phyloP scores from a whole-genome alignment of 2,888 invertebrate genomes.

The Leucoma salicis region DNA sequence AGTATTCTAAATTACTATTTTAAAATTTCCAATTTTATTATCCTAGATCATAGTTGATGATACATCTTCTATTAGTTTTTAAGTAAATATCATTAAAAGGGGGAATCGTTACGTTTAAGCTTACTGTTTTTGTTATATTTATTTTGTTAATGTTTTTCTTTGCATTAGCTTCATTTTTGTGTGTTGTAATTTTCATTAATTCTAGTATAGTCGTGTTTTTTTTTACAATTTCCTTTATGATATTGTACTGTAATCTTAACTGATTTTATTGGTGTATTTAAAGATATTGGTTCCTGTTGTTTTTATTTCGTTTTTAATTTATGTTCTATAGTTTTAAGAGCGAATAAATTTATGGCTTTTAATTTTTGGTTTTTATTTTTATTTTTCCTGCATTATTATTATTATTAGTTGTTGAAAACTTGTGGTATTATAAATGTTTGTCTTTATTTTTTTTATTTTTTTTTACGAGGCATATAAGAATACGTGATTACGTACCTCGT shows the following conservation, averaged over 20 bases:
- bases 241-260: slow-evolving; percentile 39
- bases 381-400: slow-evolving; percentile 30
- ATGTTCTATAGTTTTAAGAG: slow-evolving; percentile 66
- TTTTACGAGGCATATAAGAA: too few species aligned
- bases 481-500: too few species aligned
- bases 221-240: slow-evolving; percentile 51
- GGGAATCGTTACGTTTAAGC: slow-evolving; percentile 82
- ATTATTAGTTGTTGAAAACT: too few species aligned
- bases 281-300: slow-evolving; percentile 75
- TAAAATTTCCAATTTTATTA: slow-evolving; percentile 15
- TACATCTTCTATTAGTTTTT: slow-evolving; percentile 27
- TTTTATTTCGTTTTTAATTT: slow-evolving; percentile 80
- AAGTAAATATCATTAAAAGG: slow-evolving; percentile 49
- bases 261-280: slow-evolving; percentile 42
- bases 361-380: slow-evolving; percentile 50
- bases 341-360: slow-evolving; percentile 81
- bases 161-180: slow-evolving; percentile 50
- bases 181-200: slow-evolving; percentile 51
- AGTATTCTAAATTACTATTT: slow-evolving; percentile 22
- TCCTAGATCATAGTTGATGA: not conserved
- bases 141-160: slow-evolving; percentile 69
- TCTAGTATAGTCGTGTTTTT: slow-evolving; percentile 22
- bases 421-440: too few species aligned
- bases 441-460: too few species aligned
- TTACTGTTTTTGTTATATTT: slow-evolving; percentile 72